These are phyloP conservation scores for Chloebia gouldiae DNA, from an alignment of 2,113 vertebrate species.

Conservation along the genomic window DNA sequence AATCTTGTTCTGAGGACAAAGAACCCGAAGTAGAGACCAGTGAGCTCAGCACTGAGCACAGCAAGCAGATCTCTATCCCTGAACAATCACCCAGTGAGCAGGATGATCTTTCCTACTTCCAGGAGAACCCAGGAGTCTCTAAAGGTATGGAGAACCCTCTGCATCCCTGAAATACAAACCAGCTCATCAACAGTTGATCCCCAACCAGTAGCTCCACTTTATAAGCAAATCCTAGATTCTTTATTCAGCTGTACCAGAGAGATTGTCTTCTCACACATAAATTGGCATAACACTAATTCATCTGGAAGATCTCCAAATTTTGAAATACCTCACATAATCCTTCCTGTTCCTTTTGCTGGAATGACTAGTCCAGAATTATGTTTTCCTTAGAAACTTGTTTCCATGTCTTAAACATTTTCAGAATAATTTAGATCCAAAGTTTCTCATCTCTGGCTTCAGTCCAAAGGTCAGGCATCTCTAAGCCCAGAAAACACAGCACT, in stretches of 20 bases:
- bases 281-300: background rate
- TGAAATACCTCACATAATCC: background rate
- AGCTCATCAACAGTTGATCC: background rate
- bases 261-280: background rate
- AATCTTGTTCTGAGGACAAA: background rate
- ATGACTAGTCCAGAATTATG: background rate
- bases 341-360: background rate
- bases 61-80: background rate
- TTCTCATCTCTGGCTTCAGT: background rate
- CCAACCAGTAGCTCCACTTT: background rate
- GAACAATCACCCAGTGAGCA: constrained; percentile 2
- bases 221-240: background rate
- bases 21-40: background rate
- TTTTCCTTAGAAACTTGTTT: background rate
- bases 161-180: background rate
- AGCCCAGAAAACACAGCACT: background rate
- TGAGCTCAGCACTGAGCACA: background rate
- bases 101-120: background rate
- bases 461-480: background rate
- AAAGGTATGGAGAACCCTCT: constrained; percentile 49
- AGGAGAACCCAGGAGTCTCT: constrained; percentile 36
- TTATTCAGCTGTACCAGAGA: background rate
- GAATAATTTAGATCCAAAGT: background rate
- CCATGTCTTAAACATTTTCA: background rate
- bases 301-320: background rate